Conservation (phyloP, 2,113 vertebrate genomes). For the Pterocles burchelli region DNA sequence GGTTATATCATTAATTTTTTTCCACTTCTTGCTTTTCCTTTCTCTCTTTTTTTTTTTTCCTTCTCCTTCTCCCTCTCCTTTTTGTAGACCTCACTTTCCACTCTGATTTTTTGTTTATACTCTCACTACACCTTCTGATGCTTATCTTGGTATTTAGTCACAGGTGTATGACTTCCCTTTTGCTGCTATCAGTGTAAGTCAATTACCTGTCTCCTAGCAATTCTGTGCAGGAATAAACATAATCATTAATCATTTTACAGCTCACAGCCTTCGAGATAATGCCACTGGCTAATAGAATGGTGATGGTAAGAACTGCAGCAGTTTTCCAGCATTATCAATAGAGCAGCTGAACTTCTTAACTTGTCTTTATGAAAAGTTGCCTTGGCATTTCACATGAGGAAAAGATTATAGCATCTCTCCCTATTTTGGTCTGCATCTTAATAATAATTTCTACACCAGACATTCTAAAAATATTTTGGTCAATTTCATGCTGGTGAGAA, state of each 20-base stretch:
- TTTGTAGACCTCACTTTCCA: background rate
- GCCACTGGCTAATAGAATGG: background rate
- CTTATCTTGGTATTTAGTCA: background rate
- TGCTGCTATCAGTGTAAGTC: background rate
- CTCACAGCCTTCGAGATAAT: background rate
- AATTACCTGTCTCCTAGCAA: background rate
- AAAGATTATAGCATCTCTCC: background rate
- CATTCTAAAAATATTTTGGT: background rate
- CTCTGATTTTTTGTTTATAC: background rate
- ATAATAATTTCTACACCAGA: background rate
- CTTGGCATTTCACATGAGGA: background rate
- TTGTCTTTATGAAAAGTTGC: background rate
- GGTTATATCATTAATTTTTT: background rate
- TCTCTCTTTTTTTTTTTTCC: background rate
- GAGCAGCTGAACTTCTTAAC: background rate
- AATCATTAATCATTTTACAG: conserved; percentile 18
- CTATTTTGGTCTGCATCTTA: background rate
- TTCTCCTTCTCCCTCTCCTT: background rate
- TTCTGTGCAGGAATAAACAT: conserved; percentile 16
- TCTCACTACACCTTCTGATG: background rate
- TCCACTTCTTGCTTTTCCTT: background rate
- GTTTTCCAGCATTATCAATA: background rate
- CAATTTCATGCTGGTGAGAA: background rate
- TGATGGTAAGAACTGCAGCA: background rate
- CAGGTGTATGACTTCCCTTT: background rate